Evolutionary conservation across 1,140 invertebrate species (phyloP).

Genomic region (Gryon sp.): DNA sequence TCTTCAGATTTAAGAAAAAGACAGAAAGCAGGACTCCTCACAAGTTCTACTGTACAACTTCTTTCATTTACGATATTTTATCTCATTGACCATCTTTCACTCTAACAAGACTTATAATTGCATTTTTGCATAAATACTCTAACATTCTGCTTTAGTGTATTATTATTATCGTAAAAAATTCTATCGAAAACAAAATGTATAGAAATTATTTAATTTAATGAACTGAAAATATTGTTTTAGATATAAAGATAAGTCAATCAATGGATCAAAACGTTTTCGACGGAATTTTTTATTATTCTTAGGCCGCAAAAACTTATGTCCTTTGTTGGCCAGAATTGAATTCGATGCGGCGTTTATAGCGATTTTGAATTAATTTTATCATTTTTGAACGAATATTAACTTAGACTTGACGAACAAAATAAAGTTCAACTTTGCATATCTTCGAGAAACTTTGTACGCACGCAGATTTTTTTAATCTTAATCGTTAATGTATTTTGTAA

Average conservation of each 20-base stretch:
- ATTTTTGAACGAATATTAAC: neutral
- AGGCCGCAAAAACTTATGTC: slow-evolving; percentile 12
- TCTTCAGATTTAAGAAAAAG: no score
- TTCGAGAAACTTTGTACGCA: slow-evolving; percentile 35
- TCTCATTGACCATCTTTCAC: no score
- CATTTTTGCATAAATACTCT: slow-evolving; percentile 26
- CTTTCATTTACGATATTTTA: no score
- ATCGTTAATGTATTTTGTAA: slow-evolving; percentile 44
- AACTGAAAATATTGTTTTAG: no score
- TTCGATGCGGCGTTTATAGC: no score
- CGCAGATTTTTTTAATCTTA: slow-evolving; percentile 35
- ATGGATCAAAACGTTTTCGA: no score
- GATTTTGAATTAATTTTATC: neutral
- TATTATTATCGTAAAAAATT: slow-evolving; percentile 10
- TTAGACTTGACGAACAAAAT: slow-evolving; percentile 16
- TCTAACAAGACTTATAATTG: no score
- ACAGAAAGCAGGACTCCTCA: no score
- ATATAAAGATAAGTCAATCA: no score
- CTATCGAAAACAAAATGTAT: slow-evolving; percentile 2
- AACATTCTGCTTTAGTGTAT: neutral
- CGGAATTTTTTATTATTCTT: slow-evolving; percentile 1
- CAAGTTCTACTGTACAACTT: no score
- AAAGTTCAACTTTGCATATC: slow-evolving; percentile 5
- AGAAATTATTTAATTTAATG: no score
- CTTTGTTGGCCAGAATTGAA: slow-evolving; percentile 13